phyloP scores from a whole-genome alignment of 2,113 vertebrate species.

The Riparia riparia region DNA sequence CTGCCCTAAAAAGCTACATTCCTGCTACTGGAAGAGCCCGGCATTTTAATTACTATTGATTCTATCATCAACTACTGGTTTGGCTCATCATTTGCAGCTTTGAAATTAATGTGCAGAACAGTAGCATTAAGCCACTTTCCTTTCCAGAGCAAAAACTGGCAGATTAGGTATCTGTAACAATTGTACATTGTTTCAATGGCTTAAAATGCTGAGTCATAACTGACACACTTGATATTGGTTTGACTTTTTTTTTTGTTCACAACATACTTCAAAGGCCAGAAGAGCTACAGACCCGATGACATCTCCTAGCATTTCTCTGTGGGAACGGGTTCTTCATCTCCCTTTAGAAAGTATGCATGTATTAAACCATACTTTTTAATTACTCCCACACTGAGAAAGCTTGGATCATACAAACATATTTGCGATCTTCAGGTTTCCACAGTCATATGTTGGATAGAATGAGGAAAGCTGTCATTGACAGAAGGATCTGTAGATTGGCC shows the following conservation, averaged over 20 bases:
- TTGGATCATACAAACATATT: not conserved
- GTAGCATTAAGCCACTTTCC: slow-evolving; percentile 35
- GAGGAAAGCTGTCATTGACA: not conserved
- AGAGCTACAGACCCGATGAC: not conserved
- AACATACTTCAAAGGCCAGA: slow-evolving; percentile 38
- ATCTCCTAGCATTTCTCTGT: slow-evolving; percentile 7
- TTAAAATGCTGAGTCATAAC: slow-evolving; percentile 43
- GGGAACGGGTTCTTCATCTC: slow-evolving; percentile 50
- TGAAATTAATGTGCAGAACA: slow-evolving; percentile 55
- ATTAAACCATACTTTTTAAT: slow-evolving; percentile 53
- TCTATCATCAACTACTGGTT: not conserved
- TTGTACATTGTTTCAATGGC: not conserved
- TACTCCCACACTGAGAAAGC: slow-evolving; percentile 60
- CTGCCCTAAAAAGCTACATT: slow-evolving; percentile 48
- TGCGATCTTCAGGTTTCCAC: not conserved
- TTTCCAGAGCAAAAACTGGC: slow-evolving; percentile 39
- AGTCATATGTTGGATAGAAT: not conserved
- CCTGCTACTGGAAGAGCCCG: slow-evolving; percentile 47
- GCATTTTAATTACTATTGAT: slow-evolving; percentile 1
- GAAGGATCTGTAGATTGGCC: not conserved
- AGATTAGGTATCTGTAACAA: not conserved
- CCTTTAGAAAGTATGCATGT: slow-evolving; percentile 23
- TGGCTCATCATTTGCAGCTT: slow-evolving; percentile 62
- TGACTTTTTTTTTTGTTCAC: slow-evolving; percentile 28
- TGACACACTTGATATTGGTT: slow-evolving; percentile 24